These are phyloP conservation scores for Sander vitreus DNA, from an alignment of 2,113 vertebrate species.

Conservation along the genomic window DNA sequence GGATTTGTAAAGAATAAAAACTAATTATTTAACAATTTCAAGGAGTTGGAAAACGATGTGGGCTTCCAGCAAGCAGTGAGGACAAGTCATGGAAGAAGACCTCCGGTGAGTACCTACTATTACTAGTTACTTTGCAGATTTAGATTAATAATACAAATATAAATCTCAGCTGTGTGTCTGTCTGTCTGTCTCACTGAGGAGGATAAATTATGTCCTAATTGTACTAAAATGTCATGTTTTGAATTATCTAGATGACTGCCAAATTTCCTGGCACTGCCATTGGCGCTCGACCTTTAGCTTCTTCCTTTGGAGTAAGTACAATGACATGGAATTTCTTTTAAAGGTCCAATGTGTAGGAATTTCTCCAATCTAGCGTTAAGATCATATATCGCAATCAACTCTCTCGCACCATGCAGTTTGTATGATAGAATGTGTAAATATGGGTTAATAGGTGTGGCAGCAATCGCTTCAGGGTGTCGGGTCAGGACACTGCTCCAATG, in stretches of 20 bases:
- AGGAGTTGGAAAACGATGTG: constrained; percentile 95
- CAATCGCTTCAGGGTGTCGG: no score
- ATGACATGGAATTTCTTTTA: not conserved
- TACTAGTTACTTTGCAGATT: not conserved
- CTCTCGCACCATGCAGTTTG: no score
- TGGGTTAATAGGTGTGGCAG: no score
- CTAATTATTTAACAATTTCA: not conserved
- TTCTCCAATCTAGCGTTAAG: no score
- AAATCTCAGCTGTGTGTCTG: not conserved
- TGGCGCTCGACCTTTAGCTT: constrained; percentile 88
- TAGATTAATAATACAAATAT: not conserved
- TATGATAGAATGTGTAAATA: no score
- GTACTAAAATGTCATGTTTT: not conserved
- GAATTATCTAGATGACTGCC: constrained; percentile 88
- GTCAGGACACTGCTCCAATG: no score
- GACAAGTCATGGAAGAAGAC: constrained; percentile 95
- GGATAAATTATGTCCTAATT: not conserved
- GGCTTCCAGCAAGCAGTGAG: constrained; percentile 94
- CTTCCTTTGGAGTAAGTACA: constrained; percentile 89
- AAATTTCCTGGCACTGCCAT: constrained; percentile 90
- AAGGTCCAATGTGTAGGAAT: not conserved
- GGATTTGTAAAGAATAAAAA: not conserved
- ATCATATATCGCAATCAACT: no score
- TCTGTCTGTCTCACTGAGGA: not conserved
- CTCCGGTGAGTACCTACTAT: constrained; percentile 85